Evolutionary conservation across 2,797 vertebrate genomes (phyloP).

Genomic region (Yasuhikotakia modesta): DNA sequence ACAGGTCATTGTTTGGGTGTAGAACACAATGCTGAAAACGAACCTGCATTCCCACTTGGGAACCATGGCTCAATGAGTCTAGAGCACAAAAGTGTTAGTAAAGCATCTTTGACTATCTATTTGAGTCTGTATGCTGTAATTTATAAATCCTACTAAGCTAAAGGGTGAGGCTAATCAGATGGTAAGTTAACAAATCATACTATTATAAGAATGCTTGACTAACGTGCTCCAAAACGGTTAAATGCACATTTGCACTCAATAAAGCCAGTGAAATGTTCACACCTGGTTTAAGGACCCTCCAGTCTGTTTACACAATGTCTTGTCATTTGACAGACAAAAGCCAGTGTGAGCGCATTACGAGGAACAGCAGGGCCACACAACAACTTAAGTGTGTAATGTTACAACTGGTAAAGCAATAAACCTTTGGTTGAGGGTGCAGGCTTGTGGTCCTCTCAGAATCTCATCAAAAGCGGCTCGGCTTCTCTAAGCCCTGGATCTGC

Average conservation of each 20-base stretch:
- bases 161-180: neutral
- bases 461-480: constrained; percentile 45
- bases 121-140: neutral
- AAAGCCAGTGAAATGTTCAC: neutral
- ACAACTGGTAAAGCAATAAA: constrained; percentile 16
- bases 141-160: neutral
- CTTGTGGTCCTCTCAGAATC: constrained; percentile 35
- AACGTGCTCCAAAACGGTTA: neutral
- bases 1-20: neutral
- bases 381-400: neutral
- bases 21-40: neutral
- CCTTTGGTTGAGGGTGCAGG: constrained; percentile 18
- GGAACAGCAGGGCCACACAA: constrained; percentile 31
- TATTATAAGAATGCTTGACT: neutral
- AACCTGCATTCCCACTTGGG: neutral
- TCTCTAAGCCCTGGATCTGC: constrained; percentile 29
- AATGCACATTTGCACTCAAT: neutral
- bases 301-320: constrained; percentile 14
- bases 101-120: neutral
- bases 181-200: neutral
- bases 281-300: neutral
- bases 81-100: too few species aligned
- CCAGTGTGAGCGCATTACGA: constrained; percentile 18
- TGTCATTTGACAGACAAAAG: constrained; percentile 26
- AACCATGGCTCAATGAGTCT: too few species aligned